Conservation (phyloP, 2,113 vertebrate species). For the Antechinus stuartii region DNA sequence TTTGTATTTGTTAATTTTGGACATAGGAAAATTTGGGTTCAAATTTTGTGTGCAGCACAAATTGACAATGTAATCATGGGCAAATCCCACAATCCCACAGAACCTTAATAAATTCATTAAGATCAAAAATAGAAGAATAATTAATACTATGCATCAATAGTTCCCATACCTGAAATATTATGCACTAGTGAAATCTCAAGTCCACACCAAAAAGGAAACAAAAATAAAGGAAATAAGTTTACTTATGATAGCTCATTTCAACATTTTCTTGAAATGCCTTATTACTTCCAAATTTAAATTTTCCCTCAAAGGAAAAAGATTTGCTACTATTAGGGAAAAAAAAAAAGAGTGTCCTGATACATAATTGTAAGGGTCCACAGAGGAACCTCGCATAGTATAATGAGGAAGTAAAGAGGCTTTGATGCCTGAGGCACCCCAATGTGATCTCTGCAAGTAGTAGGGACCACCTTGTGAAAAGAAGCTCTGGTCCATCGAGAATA, state of each 20-base stretch:
- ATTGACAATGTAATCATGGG: neutral
- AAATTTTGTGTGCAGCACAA: neutral
- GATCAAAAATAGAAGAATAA: neutral
- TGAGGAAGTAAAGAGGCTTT: no score
- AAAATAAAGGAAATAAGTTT: neutral
- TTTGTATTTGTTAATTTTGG: neutral
- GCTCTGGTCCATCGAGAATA: no score
- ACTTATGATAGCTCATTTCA: neutral
- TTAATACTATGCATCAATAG: neutral
- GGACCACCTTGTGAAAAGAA: no score
- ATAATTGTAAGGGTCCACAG: neutral
- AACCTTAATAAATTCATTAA: no score
- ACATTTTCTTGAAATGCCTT: neutral
- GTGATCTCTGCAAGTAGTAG: no score
- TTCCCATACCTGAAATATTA: neutral
- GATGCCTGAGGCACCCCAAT: no score
- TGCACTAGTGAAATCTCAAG: neutral
- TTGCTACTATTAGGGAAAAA: neutral
- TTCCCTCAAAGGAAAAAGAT: neutral
- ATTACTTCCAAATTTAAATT: neutral
- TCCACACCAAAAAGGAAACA: neutral
- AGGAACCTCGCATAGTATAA: no score
- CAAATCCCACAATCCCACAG: neutral
- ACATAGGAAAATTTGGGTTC: neutral
- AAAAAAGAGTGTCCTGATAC: neutral